phyloP scores from a whole-genome alignment of 2,797 vertebrate genomes.

The Argya squamiceps region DNA sequence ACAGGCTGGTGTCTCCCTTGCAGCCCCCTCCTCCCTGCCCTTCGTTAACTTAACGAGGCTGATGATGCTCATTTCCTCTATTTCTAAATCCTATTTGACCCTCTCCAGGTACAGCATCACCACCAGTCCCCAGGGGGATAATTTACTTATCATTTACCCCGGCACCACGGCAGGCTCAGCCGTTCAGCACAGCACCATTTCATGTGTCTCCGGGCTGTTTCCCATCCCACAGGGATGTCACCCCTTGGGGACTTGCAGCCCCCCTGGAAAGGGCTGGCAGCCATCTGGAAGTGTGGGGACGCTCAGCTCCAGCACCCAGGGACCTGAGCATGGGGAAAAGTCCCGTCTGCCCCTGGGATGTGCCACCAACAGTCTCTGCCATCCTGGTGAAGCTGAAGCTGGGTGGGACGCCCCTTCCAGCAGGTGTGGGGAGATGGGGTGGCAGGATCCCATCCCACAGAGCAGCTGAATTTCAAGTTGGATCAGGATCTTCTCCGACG shows the following conservation, averaged over 20 bases:
- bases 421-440: background rate
- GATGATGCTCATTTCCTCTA: accelerated
- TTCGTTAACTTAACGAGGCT: background rate
- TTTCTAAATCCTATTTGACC: background rate
- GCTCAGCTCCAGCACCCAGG: background rate
- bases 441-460: background rate
- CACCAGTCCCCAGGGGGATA: background rate
- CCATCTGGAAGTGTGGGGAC: background rate
- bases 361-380: background rate
- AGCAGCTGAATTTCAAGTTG: background rate
- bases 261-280: background rate
- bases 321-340: background rate
- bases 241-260: background rate
- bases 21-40: background rate
- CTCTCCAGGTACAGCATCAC: background rate
- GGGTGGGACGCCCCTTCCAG: background rate
- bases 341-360: background rate
- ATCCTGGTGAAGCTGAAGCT: background rate
- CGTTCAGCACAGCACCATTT: background rate
- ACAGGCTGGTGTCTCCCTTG: background rate
- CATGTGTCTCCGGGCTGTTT: background rate
- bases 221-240: background rate
- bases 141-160: background rate
- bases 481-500: background rate
- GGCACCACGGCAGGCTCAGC: background rate